phyloP scores from a whole-genome alignment of 1,140 invertebrate genomes.

The Euura lappo region DNA sequence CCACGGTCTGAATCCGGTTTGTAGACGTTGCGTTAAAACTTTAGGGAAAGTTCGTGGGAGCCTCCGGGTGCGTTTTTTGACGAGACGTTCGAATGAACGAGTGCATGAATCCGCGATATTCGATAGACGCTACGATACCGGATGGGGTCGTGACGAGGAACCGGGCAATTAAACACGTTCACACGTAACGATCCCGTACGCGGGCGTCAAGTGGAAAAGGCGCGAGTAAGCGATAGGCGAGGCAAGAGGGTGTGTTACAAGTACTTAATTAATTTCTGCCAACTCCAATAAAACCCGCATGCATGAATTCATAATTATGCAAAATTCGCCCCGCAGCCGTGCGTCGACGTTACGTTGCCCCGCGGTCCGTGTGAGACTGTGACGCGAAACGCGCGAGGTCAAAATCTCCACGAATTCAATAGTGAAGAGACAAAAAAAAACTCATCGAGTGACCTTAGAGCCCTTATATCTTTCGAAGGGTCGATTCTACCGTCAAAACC shows the following conservation, averaged over 20 bases:
- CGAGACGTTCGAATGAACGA: background rate
- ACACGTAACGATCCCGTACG: no score
- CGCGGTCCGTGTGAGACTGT: background rate
- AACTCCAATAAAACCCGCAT: constrained; percentile 17
- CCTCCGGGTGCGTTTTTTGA: background rate
- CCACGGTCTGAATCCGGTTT: background rate
- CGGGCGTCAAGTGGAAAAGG: no score
- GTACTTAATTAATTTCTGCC: constrained; percentile 18
- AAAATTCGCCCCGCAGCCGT: background rate
- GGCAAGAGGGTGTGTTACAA: constrained; percentile 7
- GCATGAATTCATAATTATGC: constrained; percentile 25
- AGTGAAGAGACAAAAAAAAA: no score
- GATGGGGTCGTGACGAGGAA: background rate
- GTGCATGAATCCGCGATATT: background rate
- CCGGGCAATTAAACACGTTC: background rate
- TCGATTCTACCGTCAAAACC: no score
- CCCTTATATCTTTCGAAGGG: no score
- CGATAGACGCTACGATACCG: background rate
- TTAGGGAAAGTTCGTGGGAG: background rate
- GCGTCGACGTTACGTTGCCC: background rate
- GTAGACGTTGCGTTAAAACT: background rate
- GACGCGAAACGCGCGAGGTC: background rate
- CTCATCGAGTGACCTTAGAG: no score
- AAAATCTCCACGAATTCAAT: background rate
- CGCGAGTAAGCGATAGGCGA: background rate